Conservation (phyloP, 30 jellyfish, hydroid and myxozoan species). For the Turritopsis dohrnii region DNA sequence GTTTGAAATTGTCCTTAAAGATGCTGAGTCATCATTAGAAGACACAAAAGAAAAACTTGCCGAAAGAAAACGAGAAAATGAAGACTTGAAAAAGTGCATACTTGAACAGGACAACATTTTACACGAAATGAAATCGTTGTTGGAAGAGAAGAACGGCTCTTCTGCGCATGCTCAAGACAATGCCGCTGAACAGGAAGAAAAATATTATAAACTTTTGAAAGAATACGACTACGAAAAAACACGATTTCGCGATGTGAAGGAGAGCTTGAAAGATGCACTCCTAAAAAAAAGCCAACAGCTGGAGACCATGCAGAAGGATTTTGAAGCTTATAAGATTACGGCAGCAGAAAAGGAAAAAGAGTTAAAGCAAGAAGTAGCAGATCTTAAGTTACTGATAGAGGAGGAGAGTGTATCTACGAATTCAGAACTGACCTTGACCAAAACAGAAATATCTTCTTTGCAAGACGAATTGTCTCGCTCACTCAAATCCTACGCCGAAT, state of each 20-base stretch:
- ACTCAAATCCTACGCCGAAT: neutral
- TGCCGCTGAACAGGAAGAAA: neutral
- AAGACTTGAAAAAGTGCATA: conserved; percentile 24
- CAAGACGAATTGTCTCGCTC: conserved; percentile 12
- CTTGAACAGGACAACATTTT: neutral
- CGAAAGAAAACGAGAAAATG: neutral
- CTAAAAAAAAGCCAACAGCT: conserved; percentile 13
- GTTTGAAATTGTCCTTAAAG: conserved; percentile 26
- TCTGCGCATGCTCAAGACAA: neutral
- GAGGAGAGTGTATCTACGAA: conserved; percentile 28
- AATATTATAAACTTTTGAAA: neutral
- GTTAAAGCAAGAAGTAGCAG: neutral
- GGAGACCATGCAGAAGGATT: neutral
- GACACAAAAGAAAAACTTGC: conserved; percentile 21
- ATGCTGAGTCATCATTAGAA: conserved; percentile 25
- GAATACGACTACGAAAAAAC: conserved; percentile 14
- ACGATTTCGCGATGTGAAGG: conserved; percentile 25
- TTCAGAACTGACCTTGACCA: conserved; percentile 5
- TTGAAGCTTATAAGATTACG: neutral
- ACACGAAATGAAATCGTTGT: neutral
- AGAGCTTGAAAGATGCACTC: conserved; percentile 24
- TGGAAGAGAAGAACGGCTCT: conserved; percentile 1
- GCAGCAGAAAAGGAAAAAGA: conserved; percentile 18
- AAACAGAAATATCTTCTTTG: neutral
- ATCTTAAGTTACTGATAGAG: neutral